A percentile compares a stretch with the other conserved stretches of the same genome.
Conservation (phyloP, 2,797 vertebrate genomes). For the Schizopygopsis malacanthus region DNA sequence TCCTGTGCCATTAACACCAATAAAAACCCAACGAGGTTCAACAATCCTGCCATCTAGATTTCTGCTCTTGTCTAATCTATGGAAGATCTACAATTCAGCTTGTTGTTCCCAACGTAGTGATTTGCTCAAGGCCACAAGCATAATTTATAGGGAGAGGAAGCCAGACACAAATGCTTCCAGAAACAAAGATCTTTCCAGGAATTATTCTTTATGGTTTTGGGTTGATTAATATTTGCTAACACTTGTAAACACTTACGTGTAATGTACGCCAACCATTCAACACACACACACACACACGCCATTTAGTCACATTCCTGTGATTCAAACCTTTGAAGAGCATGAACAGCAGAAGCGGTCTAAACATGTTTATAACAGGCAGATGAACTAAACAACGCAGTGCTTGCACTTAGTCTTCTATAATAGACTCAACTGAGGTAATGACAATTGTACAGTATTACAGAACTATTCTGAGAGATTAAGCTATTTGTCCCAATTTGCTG, state of each 20-base stretch:
- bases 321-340: constrained; percentile 73
- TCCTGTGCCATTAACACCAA: constrained; percentile 13
- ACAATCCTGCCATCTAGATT: constrained; percentile 42
- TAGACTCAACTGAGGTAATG: constrained; percentile 64
- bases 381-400: constrained; percentile 66
- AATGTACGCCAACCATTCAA: constrained; percentile 74
- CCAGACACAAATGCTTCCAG: constrained; percentile 66
- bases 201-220: constrained; percentile 70
- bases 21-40: constrained; percentile 38
- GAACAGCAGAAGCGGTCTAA: constrained; percentile 78
- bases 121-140: constrained; percentile 70
- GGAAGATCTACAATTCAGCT: constrained; percentile 52
- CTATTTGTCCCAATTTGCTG: background rate
- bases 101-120: constrained; percentile 56
- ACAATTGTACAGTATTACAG: constrained; percentile 59
- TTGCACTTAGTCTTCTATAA: constrained; percentile 69
- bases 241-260: constrained; percentile 82
- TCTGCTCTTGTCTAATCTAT: constrained; percentile 39
- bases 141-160: constrained; percentile 71
- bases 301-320: constrained; percentile 79
- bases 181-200: constrained; percentile 70
- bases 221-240: constrained; percentile 79
- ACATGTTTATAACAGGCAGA: constrained; percentile 71
- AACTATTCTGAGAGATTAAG: constrained; percentile 21
- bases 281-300: constrained; percentile 57